Evolutionary conservation across 2,797 vertebrate species (phyloP), one percentile per base, ranked within the genome.

Genomic region (Lutjanus argentimaculatus): DNA sequence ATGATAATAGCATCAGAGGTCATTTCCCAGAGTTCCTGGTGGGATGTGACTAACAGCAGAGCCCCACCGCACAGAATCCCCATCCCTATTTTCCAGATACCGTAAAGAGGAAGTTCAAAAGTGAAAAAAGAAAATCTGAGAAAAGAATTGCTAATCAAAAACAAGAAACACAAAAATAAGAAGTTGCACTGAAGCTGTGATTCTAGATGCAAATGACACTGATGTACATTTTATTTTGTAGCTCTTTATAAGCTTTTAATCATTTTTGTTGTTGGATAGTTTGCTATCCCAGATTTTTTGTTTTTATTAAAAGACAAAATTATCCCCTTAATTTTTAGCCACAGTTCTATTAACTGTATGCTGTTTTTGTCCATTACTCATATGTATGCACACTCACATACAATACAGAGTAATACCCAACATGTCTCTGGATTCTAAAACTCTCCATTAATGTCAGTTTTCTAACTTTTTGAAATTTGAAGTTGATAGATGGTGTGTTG

Each of bases 401-500:
- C 21, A 52, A 49, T 8, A 52, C 36, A 52, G 21, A 45, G 36
- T 22, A 19, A 19, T 7, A 21, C 21, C 8, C 42, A n/a, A 9
- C 15, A 57, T 57, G 4, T 45, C 46, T 63, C 43, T 30, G 11
- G 17, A 7, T 56, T 69, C 63, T 67, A 51, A 12, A 49, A 49
- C 16, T 1, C 48, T 66, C 42, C 10, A n/a, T 63, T 61, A 56
- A 70, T 67, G 25, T 71, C 45, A 4, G 17, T 79, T 67, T 75
- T 22, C 13, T 13, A 11, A 48, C 6, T 16, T 21, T 15, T 30
- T 36, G 30, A 36, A 36, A 25, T 67, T 74, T 64, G 25, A 64
- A 79, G 58, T 75, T 70, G 21, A 67, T 64, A 36, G 40, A 7
- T 19, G 10, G 64, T 56, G 52, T 83, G 42, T 46, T 89, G 62